These are phyloP conservation scores for Lerema accius DNA, from an alignment of 1,140 invertebrate species.

Conservation along the genomic window DNA sequence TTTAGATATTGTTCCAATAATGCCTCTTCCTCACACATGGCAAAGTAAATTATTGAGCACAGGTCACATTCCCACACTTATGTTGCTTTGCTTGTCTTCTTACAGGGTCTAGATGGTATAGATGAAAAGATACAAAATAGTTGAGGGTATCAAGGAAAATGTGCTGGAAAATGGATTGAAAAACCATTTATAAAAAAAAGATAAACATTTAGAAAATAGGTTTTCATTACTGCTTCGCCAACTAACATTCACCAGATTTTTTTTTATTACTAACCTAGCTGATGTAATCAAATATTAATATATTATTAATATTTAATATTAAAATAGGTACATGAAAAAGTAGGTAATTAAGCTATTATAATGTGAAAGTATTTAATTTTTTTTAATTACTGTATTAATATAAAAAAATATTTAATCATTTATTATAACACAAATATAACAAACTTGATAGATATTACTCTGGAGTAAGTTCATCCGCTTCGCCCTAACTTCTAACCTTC, in stretches of 20 bases:
- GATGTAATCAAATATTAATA: not conserved
- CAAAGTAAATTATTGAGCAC: not conserved
- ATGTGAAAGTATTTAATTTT: slow-evolving; percentile 5
- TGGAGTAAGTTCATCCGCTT: slow-evolving; percentile 73
- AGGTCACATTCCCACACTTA: slow-evolving; percentile 11
- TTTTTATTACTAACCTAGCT: slow-evolving; percentile 14
- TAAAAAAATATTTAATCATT: slow-evolving; percentile 39
- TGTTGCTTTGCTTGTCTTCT: slow-evolving; percentile 30
- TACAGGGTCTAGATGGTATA: slow-evolving; percentile 32
- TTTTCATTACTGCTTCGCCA: slow-evolving; percentile 22
- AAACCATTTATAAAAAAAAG: slow-evolving; percentile 2
- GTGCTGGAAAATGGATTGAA: not conserved
- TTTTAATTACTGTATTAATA: too few species aligned
- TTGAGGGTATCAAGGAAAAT: slow-evolving; percentile 2
- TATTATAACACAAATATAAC: slow-evolving; percentile 31
- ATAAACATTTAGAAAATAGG: slow-evolving; percentile 15
- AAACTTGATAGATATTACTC: slow-evolving; percentile 21
- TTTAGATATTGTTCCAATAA: not conserved
- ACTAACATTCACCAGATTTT: slow-evolving; percentile 21
- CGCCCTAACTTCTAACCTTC: slow-evolving; percentile 78
- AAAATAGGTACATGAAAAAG: not conserved
- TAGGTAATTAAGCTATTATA: not conserved
- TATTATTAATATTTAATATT: not conserved
- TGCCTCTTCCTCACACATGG: slow-evolving; percentile 5
- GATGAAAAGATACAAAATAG: slow-evolving; percentile 9